Evolutionary conservation across 2,888 invertebrate genomes (phyloP).

Genomic region (Protodeltote pygarga): DNA sequence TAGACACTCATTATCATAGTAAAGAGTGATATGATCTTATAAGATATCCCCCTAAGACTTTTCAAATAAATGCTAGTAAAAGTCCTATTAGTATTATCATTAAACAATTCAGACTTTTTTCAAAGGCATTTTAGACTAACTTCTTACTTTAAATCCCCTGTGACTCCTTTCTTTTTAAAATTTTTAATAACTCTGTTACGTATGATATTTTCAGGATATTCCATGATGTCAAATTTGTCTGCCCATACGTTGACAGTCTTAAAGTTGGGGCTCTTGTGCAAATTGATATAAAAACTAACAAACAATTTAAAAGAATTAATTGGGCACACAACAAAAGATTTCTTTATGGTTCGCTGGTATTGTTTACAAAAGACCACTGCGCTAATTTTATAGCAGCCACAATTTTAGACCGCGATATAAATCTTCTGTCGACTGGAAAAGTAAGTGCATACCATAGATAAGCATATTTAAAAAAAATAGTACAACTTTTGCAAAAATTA

Average conservation of each 20-base stretch:
- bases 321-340: constrained; percentile 86
- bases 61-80: too few relatives aligned
- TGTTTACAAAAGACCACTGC: constrained; percentile 91
- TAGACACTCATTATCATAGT: too few relatives aligned
- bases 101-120: too few relatives aligned
- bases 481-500: too few relatives aligned
- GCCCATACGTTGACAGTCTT: constrained; percentile 65
- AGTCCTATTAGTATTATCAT: too few relatives aligned
- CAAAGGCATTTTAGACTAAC: neutral
- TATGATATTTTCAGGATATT: constrained; percentile 76
- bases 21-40: too few relatives aligned
- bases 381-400: constrained; percentile 89
- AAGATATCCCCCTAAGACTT: too few relatives aligned
- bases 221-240: constrained; percentile 72
- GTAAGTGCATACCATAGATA: constrained; percentile 51
- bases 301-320: constrained; percentile 66
- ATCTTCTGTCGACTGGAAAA: constrained; percentile 62
- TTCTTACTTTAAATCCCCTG: neutral
- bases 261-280: constrained; percentile 70
- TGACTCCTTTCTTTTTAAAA: neutral
- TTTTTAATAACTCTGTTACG: too few relatives aligned
- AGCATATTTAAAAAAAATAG: neutral
- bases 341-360: constrained; percentile 90
- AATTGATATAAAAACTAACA: constrained; percentile 59
- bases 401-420: constrained; percentile 86